phyloP scores from a whole-genome alignment of 2,113 vertebrate genomes.

The Brienomyrus longianalis region DNA sequence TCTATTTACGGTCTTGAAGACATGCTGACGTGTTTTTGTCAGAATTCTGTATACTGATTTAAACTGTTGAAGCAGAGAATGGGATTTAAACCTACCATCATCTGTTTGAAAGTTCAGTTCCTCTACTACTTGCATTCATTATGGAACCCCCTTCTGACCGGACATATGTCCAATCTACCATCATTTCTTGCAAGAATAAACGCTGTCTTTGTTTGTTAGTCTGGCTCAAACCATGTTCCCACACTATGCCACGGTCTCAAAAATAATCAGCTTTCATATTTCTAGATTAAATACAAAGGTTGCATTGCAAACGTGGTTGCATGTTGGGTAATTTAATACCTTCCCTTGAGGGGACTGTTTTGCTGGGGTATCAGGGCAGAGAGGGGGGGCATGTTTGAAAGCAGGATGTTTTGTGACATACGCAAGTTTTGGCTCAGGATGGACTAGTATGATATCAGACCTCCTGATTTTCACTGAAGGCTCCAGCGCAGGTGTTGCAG shows the following conservation, averaged over 20 bases:
- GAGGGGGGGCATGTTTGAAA: neutral
- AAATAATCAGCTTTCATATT: neutral
- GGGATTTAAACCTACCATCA: no score
- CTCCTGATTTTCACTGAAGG: neutral
- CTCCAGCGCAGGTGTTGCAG: constrained; percentile 4
- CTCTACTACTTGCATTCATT: no score
- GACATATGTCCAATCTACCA: neutral
- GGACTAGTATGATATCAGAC: neutral
- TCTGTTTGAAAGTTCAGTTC: no score
- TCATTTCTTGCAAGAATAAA: neutral
- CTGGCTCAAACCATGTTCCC: neutral
- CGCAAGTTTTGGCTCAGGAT: neutral
- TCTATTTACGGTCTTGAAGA: neutral
- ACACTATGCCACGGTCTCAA: neutral
- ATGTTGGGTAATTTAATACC: neutral
- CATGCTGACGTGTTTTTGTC: neutral
- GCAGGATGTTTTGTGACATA: neutral
- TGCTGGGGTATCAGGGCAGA: neutral
- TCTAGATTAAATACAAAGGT: neutral
- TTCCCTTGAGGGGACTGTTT: neutral
- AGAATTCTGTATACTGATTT: neutral
- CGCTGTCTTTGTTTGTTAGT: neutral
- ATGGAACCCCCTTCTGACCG: no score
- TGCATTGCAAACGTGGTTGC: neutral
- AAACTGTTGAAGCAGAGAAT: neutral